Conservation (phyloP, 1,140 invertebrate genomes). For the Archivesica marissinica region DNA sequence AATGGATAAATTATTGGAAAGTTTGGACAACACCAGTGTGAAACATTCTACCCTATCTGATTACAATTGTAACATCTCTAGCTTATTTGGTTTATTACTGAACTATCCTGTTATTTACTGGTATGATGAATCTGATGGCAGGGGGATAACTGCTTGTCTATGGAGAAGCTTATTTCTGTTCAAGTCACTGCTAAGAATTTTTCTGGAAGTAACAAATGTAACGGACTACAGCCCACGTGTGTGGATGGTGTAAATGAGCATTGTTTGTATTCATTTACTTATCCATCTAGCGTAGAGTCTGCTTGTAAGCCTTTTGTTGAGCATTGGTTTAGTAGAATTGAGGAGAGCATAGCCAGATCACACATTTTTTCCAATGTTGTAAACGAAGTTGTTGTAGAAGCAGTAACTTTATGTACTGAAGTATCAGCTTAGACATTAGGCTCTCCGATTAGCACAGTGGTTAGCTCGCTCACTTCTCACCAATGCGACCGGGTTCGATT, state of each 20-base stretch:
- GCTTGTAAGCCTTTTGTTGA: background rate
- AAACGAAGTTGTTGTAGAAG: conserved; percentile 12
- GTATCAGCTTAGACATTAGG: no score
- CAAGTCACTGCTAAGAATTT: background rate
- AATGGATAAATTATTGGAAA: background rate
- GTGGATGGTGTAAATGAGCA: background rate
- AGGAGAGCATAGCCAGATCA: background rate
- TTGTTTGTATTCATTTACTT: conserved; percentile 38
- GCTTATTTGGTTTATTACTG: conserved; percentile 41
- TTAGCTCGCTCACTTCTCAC: no score
- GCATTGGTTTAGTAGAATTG: background rate
- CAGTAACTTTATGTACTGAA: conserved; percentile 21
- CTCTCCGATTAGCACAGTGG: no score
- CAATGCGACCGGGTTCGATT: no score
- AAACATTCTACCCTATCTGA: background rate
- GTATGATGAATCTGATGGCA: conserved; percentile 3
- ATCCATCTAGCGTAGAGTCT: background rate
- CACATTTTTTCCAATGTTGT: background rate
- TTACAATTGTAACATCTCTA: conserved; percentile 25
- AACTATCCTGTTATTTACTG: conserved; percentile 52
- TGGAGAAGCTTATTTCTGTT: conserved; percentile 24
- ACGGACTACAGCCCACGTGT: background rate
- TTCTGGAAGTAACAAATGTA: no score
- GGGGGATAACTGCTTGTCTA: conserved; percentile 27
- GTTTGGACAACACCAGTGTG: conserved; percentile 3